Conservation (phyloP, 2,888 invertebrate species). For the Sepiola atlantica region DNA sequence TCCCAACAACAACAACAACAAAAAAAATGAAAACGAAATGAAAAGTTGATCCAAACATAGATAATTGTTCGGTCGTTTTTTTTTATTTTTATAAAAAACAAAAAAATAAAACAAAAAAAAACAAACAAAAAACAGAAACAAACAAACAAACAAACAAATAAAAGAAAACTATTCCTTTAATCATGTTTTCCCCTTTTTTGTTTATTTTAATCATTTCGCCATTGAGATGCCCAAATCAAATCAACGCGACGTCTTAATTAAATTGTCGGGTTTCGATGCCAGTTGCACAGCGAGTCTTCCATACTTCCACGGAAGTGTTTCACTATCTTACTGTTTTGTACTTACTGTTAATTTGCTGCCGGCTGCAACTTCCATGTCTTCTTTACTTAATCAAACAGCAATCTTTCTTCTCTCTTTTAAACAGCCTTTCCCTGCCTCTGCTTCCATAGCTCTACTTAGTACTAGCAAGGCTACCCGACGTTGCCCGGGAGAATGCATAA, state of each 20-base stretch:
- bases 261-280: slow-evolving; percentile 7
- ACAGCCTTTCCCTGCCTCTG: background rate
- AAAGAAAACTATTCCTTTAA: no score
- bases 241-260: background rate
- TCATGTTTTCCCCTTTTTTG: no score
- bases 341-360: background rate
- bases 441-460: no score
- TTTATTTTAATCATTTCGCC: no score
- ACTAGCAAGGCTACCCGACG: background rate
- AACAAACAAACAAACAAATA: no score
- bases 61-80: background rate
- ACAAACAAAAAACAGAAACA: no score
- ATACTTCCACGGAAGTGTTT: background rate
- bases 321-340: background rate
- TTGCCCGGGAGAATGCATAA: no score
- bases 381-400: background rate
- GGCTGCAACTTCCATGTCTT: background rate
- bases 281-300: background rate
- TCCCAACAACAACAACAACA: background rate
- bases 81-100: background rate
- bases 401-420: background rate
- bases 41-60: background rate
- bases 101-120: background rate
- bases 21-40: background rate
- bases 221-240: background rate